Base-by-base conservation (phyloP, 2,797 vertebrate genomes). In the Enteromius treurensis region DNA sequence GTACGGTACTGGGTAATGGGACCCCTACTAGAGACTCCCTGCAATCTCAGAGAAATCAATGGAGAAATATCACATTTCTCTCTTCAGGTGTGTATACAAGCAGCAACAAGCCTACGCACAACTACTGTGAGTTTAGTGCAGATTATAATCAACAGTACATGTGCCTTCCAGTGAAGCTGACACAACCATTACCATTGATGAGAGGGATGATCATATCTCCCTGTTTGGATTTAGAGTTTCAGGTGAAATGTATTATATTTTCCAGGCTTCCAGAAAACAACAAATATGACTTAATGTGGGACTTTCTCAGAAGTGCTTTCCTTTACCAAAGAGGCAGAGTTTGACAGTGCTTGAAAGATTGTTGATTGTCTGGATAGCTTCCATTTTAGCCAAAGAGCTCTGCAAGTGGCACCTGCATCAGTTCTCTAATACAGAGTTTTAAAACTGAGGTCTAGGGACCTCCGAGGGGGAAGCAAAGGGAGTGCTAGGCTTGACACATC, bases 11-110 rank as follows among this genome's bases (percentile, higher is more conserved):
- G 80, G 83, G 85, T 87, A 86, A 90, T 74, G 79, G 85, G 84
- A 77, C 70, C 64, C 82, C 68, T 79, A 86, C 71, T 76, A 79
- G 80, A 86, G 83, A 85, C 62, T 87, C 83, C 73, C 84, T 77
- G 82, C 78, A 86, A 84, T 85, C 47, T 86, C 58, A 76, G 53
- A 79, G 77, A 81, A 87, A 86, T 87, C 84, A 80, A 80, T 84
- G 76, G 80, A 80, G 55, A 86, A 87, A 88, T 83, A 79, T 87
- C 69, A 79, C 55, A 47, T 82, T 58, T 78, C 79, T 79, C 34
- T 53, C 13, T 21, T 79, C 70, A 82, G 86, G 69, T 77, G 65
- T 78, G 60, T 78, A 82, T 42, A 53, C 74, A 74, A 34, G 49
- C 68, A 34, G 53, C 37, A 74, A 47, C 23, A 60, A 62, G 55